Evolutionary conservation across 2,797 vertebrate genomes (phyloP).

Genomic region (Poecilia velifera): DNA sequence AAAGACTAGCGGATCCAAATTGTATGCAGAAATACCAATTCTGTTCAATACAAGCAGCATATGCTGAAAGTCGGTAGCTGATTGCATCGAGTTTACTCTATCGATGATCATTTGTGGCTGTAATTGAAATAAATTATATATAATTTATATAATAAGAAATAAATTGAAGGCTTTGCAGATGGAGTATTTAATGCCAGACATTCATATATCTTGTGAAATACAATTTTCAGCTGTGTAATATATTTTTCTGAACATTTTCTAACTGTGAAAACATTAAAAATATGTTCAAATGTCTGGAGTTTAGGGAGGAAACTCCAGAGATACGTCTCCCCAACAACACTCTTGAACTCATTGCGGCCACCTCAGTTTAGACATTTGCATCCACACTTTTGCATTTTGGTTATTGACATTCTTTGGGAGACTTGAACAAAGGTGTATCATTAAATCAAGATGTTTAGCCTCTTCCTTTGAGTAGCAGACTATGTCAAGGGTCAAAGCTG

Average conservation of each 20-base stretch:
- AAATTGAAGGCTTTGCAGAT: not conserved
- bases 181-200: not conserved
- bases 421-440: not conserved
- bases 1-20: not conserved
- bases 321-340: not conserved
- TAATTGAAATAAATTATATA: not conserved
- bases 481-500: not conserved
- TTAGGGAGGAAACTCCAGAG: not conserved
- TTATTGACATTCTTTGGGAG: not conserved
- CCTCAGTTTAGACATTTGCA: not conserved
- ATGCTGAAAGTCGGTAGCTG: not conserved
- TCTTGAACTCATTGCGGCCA: not conserved
- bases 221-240: not conserved
- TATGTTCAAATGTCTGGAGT: not conserved
- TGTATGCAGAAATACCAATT: not conserved
- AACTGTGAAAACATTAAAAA: not conserved
- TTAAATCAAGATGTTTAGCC: not conserved
- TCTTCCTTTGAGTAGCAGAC: not conserved
- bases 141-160: not conserved
- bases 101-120: not conserved
- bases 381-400: not conserved
- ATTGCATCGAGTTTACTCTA: not conserved
- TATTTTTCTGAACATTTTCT: not conserved
- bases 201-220: not conserved
- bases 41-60: not conserved